Evolutionary conservation across 2,888 invertebrate genomes (phyloP).

Genomic region (Clunio marinus): DNA sequence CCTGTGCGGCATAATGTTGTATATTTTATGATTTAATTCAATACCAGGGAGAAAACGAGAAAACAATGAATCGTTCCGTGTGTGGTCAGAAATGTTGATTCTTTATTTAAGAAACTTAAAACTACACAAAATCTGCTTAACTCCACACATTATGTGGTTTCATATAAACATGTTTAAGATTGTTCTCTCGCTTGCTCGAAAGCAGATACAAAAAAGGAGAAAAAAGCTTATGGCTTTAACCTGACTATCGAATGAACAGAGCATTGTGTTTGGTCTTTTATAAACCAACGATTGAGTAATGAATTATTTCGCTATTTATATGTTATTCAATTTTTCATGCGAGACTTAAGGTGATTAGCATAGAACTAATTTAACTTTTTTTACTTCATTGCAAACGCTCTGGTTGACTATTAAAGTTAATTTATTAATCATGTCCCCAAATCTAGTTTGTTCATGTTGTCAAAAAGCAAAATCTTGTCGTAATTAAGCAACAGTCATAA

Average conservation of each 20-base stretch:
- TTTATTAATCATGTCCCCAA: too few relatives aligned
- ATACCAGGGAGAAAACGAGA: neutral
- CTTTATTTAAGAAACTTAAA: conserved; percentile 15
- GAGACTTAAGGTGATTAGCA: neutral
- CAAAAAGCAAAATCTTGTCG: neutral
- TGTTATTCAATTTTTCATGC: neutral
- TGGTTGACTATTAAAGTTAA: too few relatives aligned
- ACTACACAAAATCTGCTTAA: conserved; percentile 20
- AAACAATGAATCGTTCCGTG: conserved; percentile 37
- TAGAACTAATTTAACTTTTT: neutral
- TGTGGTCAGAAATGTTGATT: conserved; percentile 31
- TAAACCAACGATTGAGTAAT: neutral
- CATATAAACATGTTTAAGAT: neutral
- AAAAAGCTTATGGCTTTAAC: neutral
- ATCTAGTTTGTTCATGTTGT: too few relatives aligned
- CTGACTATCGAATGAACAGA: neutral
- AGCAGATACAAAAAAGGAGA: too few relatives aligned
- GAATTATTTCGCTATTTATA: conserved; percentile 8
- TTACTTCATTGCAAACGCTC: too few relatives aligned
- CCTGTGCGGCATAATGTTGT: conserved; percentile 8
- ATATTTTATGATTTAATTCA: conserved; percentile 34
- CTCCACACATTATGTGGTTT: conserved; percentile 2
- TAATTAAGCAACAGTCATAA: conserved; percentile 11
- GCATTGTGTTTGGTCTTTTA: neutral
- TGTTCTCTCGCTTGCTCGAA: neutral